A percentile compares a stretch with the other conserved stretches of the same genome.
These are phyloP conservation scores for Pedicia rivosa DNA, from an alignment of 2,888 invertebrate species.

Conservation along the genomic window DNA sequence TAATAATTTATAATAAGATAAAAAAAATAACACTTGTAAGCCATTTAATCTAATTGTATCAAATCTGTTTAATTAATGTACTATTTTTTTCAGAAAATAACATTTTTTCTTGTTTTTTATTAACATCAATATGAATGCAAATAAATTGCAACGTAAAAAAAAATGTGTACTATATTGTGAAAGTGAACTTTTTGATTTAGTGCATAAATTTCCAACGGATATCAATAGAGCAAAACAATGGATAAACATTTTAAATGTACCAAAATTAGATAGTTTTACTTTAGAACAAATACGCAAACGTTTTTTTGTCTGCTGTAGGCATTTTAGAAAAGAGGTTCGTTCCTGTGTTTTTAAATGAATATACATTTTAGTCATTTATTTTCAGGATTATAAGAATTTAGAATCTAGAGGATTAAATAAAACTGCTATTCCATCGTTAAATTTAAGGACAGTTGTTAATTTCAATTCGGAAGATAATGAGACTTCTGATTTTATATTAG, in stretches of 20 bases:
- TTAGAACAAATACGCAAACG: conserved; percentile 11
- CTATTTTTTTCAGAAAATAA: no score
- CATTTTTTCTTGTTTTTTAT: no score
- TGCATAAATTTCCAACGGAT: conserved; percentile 17
- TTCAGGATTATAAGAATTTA: conserved; percentile 16
- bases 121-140: no score
- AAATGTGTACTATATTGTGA: no score
- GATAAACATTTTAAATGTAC: conserved; percentile 12
- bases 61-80: no score
- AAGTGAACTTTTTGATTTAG: conserved; percentile 16
- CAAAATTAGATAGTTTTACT: conserved; percentile 9
- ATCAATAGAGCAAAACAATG: conserved; percentile 12
- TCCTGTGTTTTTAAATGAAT: no score
- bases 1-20: no score
- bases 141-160: no score
- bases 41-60: no score
- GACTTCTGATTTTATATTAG: no score
- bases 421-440: conserved; percentile 17
- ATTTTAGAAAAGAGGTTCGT: conserved; percentile 14
- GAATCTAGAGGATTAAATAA: conserved; percentile 17
- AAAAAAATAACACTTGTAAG: no score
- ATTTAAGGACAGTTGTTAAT: conserved; percentile 13
- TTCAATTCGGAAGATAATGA: no score
- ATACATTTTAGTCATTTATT: not conserved
- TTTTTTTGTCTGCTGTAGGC: conserved; percentile 17